Percentiles rank a stretch among this genome's conserved stretches.
Conservation (phyloP, 2,797 vertebrate genomes). For the Pachyuromys duprasi region DNA sequence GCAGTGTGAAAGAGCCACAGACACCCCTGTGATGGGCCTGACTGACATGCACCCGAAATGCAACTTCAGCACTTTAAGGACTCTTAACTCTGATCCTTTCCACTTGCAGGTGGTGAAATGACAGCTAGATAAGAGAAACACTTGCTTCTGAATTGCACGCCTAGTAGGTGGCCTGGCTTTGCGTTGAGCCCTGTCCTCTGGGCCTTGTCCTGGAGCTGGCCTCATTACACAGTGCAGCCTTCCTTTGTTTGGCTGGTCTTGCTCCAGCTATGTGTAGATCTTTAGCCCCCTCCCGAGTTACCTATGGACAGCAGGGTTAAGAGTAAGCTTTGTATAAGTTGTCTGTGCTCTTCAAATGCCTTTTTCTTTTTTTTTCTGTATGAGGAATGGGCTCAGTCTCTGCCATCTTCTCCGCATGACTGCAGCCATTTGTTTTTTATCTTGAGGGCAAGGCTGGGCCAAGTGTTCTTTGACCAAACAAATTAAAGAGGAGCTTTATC, state of each 20-base stretch:
- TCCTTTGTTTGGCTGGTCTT: neutral
- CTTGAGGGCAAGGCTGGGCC: neutral
- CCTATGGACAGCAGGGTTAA: neutral
- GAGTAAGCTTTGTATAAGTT: neutral
- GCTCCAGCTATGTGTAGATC: neutral
- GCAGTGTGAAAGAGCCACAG: neutral
- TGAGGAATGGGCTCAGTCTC: neutral
- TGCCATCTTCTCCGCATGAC: neutral
- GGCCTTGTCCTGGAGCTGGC: neutral
- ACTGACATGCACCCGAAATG: neutral
- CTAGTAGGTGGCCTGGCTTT: neutral
- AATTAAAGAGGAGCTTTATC: neutral
- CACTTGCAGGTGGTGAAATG: neutral
- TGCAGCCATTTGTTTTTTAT: neutral
- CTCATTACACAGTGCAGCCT: neutral
- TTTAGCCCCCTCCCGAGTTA: neutral
- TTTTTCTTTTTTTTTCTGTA: conserved; percentile 52
- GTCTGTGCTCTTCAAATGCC: neutral
- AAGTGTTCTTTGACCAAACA: neutral
- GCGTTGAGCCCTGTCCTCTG: neutral
- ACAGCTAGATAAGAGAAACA: conserved; percentile 27
- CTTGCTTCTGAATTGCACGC: neutral
- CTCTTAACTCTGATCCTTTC: neutral
- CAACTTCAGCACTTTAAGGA: neutral
- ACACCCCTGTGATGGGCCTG: neutral